phyloP scores from a whole-genome alignment of 1,140 invertebrate species.

The Cyphomyrmex costatus region DNA sequence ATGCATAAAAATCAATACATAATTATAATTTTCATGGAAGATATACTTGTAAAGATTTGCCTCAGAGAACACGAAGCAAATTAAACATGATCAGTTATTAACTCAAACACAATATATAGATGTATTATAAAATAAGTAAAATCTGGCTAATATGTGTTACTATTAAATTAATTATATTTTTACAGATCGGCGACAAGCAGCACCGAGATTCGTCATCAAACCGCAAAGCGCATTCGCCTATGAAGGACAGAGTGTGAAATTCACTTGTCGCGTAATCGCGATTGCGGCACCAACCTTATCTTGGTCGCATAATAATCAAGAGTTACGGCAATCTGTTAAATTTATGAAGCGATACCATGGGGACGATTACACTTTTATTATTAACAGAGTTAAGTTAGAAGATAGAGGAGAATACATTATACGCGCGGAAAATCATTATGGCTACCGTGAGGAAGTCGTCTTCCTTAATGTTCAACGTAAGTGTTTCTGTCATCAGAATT shows the following conservation, averaged over 20 bases:
- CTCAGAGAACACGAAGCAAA: not conserved
- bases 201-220: slow-evolving; percentile 98
- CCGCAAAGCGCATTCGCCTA: slow-evolving; percentile 98
- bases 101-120: no score
- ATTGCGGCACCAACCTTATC: slow-evolving; percentile 97
- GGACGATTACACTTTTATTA: slow-evolving; percentile 98
- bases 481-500: slow-evolving; percentile 75
- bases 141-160: not conserved
- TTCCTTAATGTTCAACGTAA: slow-evolving; percentile 99
- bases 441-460: slow-evolving; percentile 97
- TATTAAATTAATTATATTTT: slow-evolving; percentile 25
- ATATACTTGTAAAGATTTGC: not conserved
- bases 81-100: not conserved
- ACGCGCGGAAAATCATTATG: slow-evolving; percentile 98
- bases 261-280: slow-evolving; percentile 98
- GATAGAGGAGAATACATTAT: slow-evolving; percentile 99
- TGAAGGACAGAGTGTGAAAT: slow-evolving; percentile 98
- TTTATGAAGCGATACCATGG: slow-evolving; percentile 99
- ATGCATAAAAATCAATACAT: slow-evolving; percentile 43
- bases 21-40: slow-evolving; percentile 14
- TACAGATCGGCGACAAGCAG: slow-evolving; percentile 97
- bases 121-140: not conserved
- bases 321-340: slow-evolving; percentile 99
- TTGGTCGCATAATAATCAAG: slow-evolving; percentile 97
- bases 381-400: slow-evolving; percentile 97